Base-by-base conservation (phyloP, 2,113 vertebrate genomes). In the Chloropsis hardwickii region DNA sequence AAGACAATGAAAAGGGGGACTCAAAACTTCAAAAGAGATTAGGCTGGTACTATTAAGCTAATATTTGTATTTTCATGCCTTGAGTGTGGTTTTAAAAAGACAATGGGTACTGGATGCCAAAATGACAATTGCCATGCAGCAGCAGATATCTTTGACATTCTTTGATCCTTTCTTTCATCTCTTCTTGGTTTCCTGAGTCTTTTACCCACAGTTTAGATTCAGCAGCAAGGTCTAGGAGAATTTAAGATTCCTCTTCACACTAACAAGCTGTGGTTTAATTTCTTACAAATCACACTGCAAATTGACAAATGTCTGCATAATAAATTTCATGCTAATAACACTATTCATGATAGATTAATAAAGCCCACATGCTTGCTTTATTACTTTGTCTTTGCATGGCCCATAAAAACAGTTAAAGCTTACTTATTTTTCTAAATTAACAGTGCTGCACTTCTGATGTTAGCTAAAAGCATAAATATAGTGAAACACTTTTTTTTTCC, bases 361-460 rank as follows among this genome's bases (percentile, higher is more conserved):
- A 96, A 94, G 64, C 25, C 56, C 65, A 86, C 79, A 72, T 95
- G 60, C 42, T 93, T 81, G 35, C n/a, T 83, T 95, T 95, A 88
- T 97, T 95, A 56, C 70, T 92, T 51, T 69, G 28, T 72, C 45
- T 82, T 85, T 81, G 27, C 73, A 66, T 70, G 92, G 24, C 62
- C 80, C 91, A 48, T 93, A 96, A 91, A 96, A 97, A 24, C 33
- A 69, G 62, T 93, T 95, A 86, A 97, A 97, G 83, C 8, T 13
- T 71, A 70, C 39, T 79, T 95, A 67, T 81, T 88, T 88, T 90
- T 77, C 77, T 91, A 88, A 91, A 92, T 82, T 86, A 78, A 33
- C 37, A 81, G 60, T 81, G 56, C 25, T 66, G 19, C 10, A 31
- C 11, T 86, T 95, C 31, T 86, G 27, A 77, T 53, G 25, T 57